These are phyloP conservation scores for Monomorium pharaonis DNA, from an alignment of 1,140 invertebrate genomes.

Conservation along the genomic window DNA sequence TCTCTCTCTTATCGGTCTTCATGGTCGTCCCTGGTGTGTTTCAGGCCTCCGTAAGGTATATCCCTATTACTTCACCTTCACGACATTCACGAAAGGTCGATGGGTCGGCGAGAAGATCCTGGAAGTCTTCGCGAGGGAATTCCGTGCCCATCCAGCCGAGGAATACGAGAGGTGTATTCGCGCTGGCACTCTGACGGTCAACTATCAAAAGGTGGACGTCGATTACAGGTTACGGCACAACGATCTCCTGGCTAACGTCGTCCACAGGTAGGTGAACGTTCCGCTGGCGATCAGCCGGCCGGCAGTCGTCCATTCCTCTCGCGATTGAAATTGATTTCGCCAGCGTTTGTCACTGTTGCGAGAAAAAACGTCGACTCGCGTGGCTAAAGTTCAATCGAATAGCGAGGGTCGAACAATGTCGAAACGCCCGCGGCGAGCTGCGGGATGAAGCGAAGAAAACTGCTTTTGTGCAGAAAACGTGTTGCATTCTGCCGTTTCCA, in stretches of 20 bases:
- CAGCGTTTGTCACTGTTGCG: slow-evolving; percentile 23
- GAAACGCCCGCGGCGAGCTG: not conserved
- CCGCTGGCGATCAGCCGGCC: not conserved
- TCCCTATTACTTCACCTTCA: slow-evolving; percentile 99
- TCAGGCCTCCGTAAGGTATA: slow-evolving; percentile 98
- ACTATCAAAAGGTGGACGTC: slow-evolving; percentile 96
- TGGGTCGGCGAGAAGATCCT: slow-evolving; percentile 98
- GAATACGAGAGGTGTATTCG: slow-evolving; percentile 96
- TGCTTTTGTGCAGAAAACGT: not conserved
- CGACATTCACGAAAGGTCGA: slow-evolving; percentile 98
- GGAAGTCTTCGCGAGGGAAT: slow-evolving; percentile 97
- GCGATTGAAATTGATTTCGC: slow-evolving; percentile 25
- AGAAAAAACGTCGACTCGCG: not conserved
- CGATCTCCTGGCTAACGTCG: slow-evolving; percentile 96
- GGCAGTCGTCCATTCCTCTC: not conserved
- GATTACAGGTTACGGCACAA: slow-evolving; percentile 97
- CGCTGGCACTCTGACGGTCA: slow-evolving; percentile 96
- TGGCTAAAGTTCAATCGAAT: slow-evolving; percentile 40
- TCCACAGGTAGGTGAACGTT: slow-evolving; percentile 92
- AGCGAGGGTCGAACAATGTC: slow-evolving; percentile 11
- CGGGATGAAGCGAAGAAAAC: not conserved
- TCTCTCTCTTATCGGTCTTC: slow-evolving; percentile 3
- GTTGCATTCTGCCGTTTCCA: not conserved
- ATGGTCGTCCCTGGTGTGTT: slow-evolving; percentile 13
- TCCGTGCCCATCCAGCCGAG: slow-evolving; percentile 95